A percentile compares a stretch with the other conserved stretches of the same genome.
Conservation (phyloP, 2,797 vertebrate species). For the Xiphophorus birchmanni region DNA sequence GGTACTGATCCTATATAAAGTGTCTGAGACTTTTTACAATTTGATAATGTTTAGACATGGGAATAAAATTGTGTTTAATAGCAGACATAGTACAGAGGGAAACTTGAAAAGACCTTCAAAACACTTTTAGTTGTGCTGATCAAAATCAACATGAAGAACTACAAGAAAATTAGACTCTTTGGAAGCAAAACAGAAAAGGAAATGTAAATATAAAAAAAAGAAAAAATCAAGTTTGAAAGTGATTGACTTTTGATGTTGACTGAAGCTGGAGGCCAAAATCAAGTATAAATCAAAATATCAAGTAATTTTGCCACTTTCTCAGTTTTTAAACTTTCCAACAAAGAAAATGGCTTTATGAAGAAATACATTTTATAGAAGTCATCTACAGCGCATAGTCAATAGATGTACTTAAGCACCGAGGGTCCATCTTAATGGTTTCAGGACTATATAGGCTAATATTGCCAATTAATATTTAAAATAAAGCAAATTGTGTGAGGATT, state of each 20-base stretch:
- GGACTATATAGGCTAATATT: background rate
- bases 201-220: background rate
- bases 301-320: too few relatives aligned
- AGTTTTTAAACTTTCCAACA: too few relatives aligned
- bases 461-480: background rate
- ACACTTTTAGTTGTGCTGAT: background rate
- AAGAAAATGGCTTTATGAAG: too few relatives aligned
- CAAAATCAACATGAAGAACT: background rate
- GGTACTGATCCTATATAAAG: background rate
- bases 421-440: background rate
- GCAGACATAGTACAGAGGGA: background rate
- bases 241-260: background rate
- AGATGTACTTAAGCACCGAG: background rate
- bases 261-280: background rate
- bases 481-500: background rate
- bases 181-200: background rate
- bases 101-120: background rate
- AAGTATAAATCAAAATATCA: too few relatives aligned
- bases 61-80: background rate
- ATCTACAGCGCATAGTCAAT: background rate
- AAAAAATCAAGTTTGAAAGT: background rate
- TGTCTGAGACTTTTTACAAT: background rate
- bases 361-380: background rate
- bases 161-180: background rate
- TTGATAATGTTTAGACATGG: background rate